Percentiles rank a stretch among this genome's conserved stretches.
phyloP scores from a whole-genome alignment of 2,797 vertebrate species.

The Erpetoichthys calabaricus region DNA sequence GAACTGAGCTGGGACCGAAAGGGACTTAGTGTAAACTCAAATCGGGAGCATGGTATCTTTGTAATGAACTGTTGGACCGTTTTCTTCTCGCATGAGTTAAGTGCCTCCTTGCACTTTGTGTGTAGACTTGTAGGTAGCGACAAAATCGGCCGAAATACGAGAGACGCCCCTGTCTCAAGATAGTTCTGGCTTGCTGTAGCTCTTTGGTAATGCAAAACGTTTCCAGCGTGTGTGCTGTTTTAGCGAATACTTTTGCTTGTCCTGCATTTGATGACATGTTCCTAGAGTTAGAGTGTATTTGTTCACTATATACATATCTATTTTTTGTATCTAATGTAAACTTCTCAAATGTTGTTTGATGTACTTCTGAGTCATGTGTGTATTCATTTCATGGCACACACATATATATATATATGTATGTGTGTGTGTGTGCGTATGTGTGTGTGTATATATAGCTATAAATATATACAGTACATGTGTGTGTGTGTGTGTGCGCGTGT shows the following conservation, averaged over 20 bases:
- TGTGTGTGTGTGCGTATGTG: too few relatives aligned
- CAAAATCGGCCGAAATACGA: conserved; percentile 44
- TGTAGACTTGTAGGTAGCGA: conserved; percentile 73
- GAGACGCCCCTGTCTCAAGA: conserved; percentile 54
- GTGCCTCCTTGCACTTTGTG: conserved; percentile 83
- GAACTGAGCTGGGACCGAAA: too few relatives aligned
- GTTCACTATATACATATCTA: conserved; percentile 43
- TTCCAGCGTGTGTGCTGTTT: conserved; percentile 38
- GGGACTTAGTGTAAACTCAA: too few relatives aligned
- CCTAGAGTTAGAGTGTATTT: conserved; percentile 43
- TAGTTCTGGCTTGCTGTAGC: conserved; percentile 52
- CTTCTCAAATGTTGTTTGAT: conserved; percentile 54
- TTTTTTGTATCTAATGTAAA: conserved; percentile 56
- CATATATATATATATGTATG: conserved; percentile 24
- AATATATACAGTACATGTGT: too few relatives aligned
- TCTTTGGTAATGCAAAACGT: conserved; percentile 50
- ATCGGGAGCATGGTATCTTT: conserved; percentile 49
- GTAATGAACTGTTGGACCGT: conserved; percentile 48
- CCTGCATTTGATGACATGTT: conserved; percentile 43
- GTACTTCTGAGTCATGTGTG: conserved; percentile 45
- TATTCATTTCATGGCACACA: conserved; percentile 58
- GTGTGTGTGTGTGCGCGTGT: too few relatives aligned
- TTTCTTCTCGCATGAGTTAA: conserved; percentile 75
- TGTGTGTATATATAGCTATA: too few relatives aligned
- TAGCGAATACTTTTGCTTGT: conserved; percentile 40